Evolutionary conservation across 2,113 vertebrate genomes (phyloP), one percentile per base, ranked within the genome.

Genomic region (Myanophis thanlyinensis): DNA sequence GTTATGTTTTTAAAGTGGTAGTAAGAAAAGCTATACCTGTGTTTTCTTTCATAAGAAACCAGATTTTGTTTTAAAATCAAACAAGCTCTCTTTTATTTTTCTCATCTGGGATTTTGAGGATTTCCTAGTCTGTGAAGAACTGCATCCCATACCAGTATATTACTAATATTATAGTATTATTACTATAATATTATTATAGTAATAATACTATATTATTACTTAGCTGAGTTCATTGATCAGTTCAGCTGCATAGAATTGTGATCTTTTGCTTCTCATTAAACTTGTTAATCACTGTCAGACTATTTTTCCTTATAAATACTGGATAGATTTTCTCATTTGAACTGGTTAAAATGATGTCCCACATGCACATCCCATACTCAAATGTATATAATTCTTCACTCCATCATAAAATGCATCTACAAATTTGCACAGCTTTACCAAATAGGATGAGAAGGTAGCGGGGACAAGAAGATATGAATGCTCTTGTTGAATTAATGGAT

Each of bases 111-210:
- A 67, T 30, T 67, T 35, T 35, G 62, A 52, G 9, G 20, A 25
- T 88, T 88, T 88, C 62, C 23, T 0, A 1, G 10, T 90, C 90
- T 93, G 93, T 80, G 40, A 92, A 23, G 91, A 87, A 49, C 54
- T 93, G 93, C 93, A 94, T 85, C 51, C 89, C 91, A 56, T 67
- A n/a, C n/a, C n/a, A n/a, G n/a, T n/a, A n/a, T n/a, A n/a, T n/a
- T n/a, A n/a, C n/a, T n/a, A n/a, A n/a, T n/a, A n/a, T n/a, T n/a
- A n/a, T n/a, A n/a, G n/a, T n/a, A n/a, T n/a, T n/a, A n/a, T n/a
- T n/a, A n/a, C n/a, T n/a, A n/a, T n/a, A n/a, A n/a, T n/a, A n/a
- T n/a, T n/a, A n/a, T n/a, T n/a, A n/a, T n/a, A n/a, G n/a, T n/a
- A n/a, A n/a, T n/a, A n/a, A n/a, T n/a, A n/a, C n/a, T n/a, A 44